Conservation (phyloP, 2,888 invertebrate species). For the Perizoma flavofasciatum region DNA sequence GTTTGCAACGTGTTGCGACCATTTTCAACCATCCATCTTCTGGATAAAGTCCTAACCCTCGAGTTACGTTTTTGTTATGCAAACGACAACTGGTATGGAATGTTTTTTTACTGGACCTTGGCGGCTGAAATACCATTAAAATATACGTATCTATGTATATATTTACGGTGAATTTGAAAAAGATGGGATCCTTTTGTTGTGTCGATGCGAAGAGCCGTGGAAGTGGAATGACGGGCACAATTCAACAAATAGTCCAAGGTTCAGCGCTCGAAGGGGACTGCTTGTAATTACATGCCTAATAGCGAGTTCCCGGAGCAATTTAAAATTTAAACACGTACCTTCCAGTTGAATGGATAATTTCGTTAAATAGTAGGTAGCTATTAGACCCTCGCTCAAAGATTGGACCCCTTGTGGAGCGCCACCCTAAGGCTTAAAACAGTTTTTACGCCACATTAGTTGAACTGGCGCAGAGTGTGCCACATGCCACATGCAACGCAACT, state of each 20-base stretch:
- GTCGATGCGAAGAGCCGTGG: neutral
- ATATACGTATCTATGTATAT: too few relatives aligned
- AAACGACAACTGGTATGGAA: neutral
- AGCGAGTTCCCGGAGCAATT: slow-evolving; percentile 19
- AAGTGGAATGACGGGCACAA: slow-evolving; percentile 17
- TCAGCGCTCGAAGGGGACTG: neutral
- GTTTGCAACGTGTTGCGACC: slow-evolving; percentile 1
- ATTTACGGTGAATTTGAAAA: neutral
- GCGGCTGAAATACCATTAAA: neutral
- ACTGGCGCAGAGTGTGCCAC: slow-evolving; percentile 8
- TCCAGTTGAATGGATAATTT: slow-evolving; percentile 24
- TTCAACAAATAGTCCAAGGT: neutral
- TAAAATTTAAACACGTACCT: slow-evolving; percentile 23
- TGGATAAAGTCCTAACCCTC: neutral
- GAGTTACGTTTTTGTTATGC: neutral
- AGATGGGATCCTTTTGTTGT: neutral
- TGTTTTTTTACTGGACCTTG: slow-evolving; percentile 3
- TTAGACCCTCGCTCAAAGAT: slow-evolving; percentile 6
- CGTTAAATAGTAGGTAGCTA: slow-evolving; percentile 17
- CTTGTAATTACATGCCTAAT: slow-evolving; percentile 17
- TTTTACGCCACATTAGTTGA: slow-evolving; percentile 17
- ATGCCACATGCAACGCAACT: neutral
- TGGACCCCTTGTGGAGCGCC: slow-evolving; percentile 20
- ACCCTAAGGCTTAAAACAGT: slow-evolving; percentile 23
- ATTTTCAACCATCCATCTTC: slow-evolving; percentile 7